Percentiles rank a stretch among this genome's conserved stretches.
Conservation (phyloP, 2,113 vertebrate species). For the Indri indri region DNA sequence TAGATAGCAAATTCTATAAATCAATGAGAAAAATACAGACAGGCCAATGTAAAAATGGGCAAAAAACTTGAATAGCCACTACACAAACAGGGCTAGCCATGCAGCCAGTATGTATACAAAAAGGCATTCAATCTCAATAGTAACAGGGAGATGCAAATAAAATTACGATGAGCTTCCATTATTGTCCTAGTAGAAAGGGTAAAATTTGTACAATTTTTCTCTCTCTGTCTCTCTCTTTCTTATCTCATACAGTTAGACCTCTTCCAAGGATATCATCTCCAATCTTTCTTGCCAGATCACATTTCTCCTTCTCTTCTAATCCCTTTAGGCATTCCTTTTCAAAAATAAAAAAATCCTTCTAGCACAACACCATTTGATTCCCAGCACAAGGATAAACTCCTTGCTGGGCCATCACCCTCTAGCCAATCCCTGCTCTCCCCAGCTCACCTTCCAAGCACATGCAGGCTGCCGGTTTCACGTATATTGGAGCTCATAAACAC, state of each 20-base stretch:
- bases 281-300: not conserved
- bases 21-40: not conserved
- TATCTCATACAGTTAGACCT: not conserved
- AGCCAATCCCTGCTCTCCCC: not conserved
- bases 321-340: not conserved
- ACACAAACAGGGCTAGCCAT: not conserved
- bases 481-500: not conserved
- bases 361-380: not conserved
- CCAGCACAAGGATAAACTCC: not conserved
- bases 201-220: not conserved
- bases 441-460: not conserved
- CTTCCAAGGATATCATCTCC: not conserved
- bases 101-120: not conserved
- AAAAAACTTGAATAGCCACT: not conserved
- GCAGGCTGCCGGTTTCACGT: not conserved
- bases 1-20: not conserved
- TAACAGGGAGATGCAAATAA: not conserved
- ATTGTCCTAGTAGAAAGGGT: not conserved
- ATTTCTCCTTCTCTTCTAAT: not conserved
- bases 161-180: not conserved
- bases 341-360: not conserved
- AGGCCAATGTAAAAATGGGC: not conserved
- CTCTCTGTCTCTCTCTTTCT: not conserved
- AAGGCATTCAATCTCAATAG: not conserved
- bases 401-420: not conserved